phyloP scores from a whole-genome alignment of 2,797 vertebrate species.

The Rhynchonycteris naso region DNA sequence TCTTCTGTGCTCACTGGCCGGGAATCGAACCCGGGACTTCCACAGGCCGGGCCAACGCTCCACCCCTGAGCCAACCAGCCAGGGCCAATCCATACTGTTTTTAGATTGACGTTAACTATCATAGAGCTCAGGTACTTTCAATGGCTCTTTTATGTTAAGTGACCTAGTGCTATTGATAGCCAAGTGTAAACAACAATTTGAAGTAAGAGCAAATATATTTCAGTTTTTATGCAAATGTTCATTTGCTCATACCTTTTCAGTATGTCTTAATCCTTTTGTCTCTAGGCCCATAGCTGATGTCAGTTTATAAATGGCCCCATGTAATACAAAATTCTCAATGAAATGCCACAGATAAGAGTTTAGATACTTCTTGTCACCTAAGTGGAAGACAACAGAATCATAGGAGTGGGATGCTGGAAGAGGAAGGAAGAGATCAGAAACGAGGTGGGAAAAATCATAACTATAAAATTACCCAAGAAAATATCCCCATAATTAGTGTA shows the following conservation, averaged over 20 bases:
- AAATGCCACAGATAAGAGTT: not conserved
- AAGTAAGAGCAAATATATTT: not conserved
- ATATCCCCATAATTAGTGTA: not conserved
- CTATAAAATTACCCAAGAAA: not conserved
- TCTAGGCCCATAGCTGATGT: not conserved
- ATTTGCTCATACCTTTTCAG: not conserved
- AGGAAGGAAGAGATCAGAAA: not conserved
- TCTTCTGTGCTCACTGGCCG: too few species aligned
- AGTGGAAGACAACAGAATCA: slow-evolving; percentile 2
- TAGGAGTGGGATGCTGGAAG: not conserved
- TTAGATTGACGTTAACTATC: slow-evolving; percentile 41
- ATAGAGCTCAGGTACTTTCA: not conserved
- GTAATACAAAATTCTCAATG: not conserved
- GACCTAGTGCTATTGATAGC: not conserved
- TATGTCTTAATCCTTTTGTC: not conserved
- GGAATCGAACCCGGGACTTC: too few species aligned
- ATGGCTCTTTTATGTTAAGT: slow-evolving; percentile 28
- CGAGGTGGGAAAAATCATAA: not conserved
- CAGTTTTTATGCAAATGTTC: not conserved
- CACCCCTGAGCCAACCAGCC: too few species aligned
- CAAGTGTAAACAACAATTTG: slow-evolving; percentile 3
- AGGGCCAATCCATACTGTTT: not conserved
- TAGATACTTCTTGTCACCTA: slow-evolving; percentile 15
- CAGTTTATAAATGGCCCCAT: slow-evolving; percentile 4
- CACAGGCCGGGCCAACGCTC: too few species aligned